Conservation (phyloP, 2,113 vertebrate genomes). For the Junco hyemalis region DNA sequence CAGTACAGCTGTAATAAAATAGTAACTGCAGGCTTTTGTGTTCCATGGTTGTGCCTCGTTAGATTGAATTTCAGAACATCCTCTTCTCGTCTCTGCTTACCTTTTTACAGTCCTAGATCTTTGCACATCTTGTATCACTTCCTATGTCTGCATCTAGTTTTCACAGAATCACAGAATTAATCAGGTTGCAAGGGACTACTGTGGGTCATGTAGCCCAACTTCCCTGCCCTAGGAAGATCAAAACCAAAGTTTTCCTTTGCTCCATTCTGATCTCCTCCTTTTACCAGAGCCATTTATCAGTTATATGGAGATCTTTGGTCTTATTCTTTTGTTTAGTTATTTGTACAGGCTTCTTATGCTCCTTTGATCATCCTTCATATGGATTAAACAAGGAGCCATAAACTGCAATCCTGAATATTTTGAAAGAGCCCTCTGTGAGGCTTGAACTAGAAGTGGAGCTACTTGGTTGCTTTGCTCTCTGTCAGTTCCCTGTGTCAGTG, state of each 20-base stretch:
- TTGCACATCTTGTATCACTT: not conserved
- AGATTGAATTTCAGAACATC: not conserved
- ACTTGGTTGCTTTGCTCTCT: not conserved
- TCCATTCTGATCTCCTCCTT: not conserved
- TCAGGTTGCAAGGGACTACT: not conserved
- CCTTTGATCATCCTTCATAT: not conserved
- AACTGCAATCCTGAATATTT: not conserved
- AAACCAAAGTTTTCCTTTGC: not conserved
- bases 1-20: not conserved
- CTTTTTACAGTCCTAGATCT: not conserved
- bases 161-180: not conserved
- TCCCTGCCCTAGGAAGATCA: not conserved
- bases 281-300: not conserved
- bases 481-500: not conserved
- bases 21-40: not conserved
- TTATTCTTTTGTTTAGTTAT: not conserved
- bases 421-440: not conserved
- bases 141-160: not conserved
- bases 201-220: not conserved
- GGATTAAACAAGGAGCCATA: not conserved
- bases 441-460: not conserved
- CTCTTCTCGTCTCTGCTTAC: not conserved
- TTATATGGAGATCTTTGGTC: not conserved
- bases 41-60: not conserved
- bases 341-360: not conserved